Evolutionary conservation across 2,113 vertebrate genomes (phyloP).

Genomic region (Hippocampus guttulatus): DNA sequence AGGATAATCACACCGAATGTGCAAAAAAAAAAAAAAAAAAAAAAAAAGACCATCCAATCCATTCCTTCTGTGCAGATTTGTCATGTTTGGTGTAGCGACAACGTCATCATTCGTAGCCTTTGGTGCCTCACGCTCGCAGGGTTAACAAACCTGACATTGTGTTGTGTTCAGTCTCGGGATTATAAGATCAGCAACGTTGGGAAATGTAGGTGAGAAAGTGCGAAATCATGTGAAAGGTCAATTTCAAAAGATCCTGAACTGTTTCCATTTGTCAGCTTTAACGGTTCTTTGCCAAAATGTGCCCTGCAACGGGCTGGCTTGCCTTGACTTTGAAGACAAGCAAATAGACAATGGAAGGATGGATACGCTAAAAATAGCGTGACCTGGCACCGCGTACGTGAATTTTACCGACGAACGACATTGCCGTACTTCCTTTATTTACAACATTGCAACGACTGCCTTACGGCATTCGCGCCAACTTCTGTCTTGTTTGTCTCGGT

Average conservation of each 20-base stretch:
- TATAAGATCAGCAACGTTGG: conserved; percentile 45
- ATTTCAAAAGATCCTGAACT: conserved; percentile 14
- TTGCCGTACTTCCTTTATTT: too few relatives aligned
- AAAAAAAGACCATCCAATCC: conserved; percentile 13
- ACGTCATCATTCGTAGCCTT: conserved; percentile 43
- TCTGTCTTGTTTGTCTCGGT: too few relatives aligned
- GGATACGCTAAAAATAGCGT: too few relatives aligned
- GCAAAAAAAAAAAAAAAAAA: neutral
- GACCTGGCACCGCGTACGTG: too few relatives aligned
- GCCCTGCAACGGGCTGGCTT: too few relatives aligned
- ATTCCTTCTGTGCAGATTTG: conserved; percentile 1
- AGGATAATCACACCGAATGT: neutral
- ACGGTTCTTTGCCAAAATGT: too few relatives aligned
- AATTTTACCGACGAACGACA: too few relatives aligned
- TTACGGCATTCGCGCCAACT: too few relatives aligned
- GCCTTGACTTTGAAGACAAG: too few relatives aligned
- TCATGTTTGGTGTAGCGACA: conserved; percentile 33
- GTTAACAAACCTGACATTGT: conserved; percentile 55
- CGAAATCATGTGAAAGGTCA: neutral
- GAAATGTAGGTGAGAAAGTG: conserved; percentile 31
- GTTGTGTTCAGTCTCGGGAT: conserved; percentile 27
- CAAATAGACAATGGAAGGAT: too few relatives aligned
- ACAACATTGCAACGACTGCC: too few relatives aligned
- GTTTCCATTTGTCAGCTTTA: neutral
- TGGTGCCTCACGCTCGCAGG: conserved; percentile 30